Base-by-base conservation (phyloP, 1,140 invertebrate genomes). In the Hylaeus anthracinus region DNA sequence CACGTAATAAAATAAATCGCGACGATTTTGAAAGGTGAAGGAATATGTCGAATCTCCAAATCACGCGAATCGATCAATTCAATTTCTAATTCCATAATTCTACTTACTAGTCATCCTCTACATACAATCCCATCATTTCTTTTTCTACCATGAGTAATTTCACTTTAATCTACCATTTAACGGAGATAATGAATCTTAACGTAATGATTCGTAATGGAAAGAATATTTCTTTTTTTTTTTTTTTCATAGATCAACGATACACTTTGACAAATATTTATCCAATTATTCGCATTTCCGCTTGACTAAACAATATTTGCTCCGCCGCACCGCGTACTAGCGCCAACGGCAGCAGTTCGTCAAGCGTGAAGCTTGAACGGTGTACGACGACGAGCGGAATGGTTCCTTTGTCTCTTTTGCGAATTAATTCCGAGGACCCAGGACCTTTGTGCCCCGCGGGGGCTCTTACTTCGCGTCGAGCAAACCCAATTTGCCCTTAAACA, bases 401-500 rank as follows among this genome's bases (percentile, higher is more conserved):
- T 43, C 78, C 76, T 80, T 87, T 83, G 69, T 84, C 72, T 86
- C 78, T 84, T 85, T 82, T 76, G n/a, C 81, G 75, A 84, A 83
- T 89, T 83, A 80, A 87, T 87, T 82, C 79, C 67, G 77, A 77
- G 73, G 58, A 72, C 75, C 26, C 73, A 73, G 75, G 69, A 85
- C 73, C 85, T 88, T 87, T 85, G 82, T 87, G 77, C 58, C 41
- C 10, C 61, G 61, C 61, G 72, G 84, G 72, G 80, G 80, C 83
- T 85, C 82, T 85, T 67, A 74, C 75, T 67, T 83, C 73, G 74
- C 45, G 48, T 71, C 60, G 56, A 15, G 39, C 65, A 66, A 86
- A 89, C 79, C 88, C 88, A 90, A 90, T 91, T 90, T 84, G 56
- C 75, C 67, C 65, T 89, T 89, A 89, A 89, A 89, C 86, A 89